These are phyloP conservation scores for Chaunax sp. DNA, from an alignment of 2,797 vertebrate species.

Conservation along the genomic window DNA sequence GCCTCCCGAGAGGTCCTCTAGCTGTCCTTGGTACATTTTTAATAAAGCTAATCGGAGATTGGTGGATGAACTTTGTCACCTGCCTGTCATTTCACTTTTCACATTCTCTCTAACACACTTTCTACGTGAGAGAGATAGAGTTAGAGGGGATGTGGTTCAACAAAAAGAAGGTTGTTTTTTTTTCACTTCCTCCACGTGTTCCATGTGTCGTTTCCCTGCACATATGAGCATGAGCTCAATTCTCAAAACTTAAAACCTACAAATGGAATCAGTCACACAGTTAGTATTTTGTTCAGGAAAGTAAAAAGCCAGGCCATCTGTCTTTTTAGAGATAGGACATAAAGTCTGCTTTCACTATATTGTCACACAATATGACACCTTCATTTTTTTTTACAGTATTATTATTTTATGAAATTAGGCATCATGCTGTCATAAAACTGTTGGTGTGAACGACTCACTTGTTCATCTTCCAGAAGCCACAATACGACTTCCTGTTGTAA, in stretches of 20 bases:
- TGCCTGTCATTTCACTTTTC: slow-evolving; percentile 74
- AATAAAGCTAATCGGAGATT: slow-evolving; percentile 79
- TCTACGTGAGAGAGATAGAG: slow-evolving; percentile 28
- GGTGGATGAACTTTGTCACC: slow-evolving; percentile 73
- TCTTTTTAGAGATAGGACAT: no score
- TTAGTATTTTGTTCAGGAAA: no score
- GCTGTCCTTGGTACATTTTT: slow-evolving; percentile 82
- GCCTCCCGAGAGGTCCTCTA: slow-evolving; percentile 66
- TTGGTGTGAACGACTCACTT: no score
- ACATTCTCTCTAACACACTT: slow-evolving; percentile 45
- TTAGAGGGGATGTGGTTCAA: slow-evolving; percentile 30
- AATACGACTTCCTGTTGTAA: neutral
- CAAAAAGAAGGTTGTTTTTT: slow-evolving; percentile 26
- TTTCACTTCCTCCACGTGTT: slow-evolving; percentile 15
- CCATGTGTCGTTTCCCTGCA: slow-evolving; percentile 11
- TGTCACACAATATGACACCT: no score
- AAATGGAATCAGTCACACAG: slow-evolving; percentile 1
- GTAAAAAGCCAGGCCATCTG: no score
- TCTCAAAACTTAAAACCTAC: neutral
- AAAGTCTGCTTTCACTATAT: no score
- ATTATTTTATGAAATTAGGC: no score
- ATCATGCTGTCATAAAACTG: no score
- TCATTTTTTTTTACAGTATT: no score
- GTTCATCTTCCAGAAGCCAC: no score
- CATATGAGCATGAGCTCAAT: no score